These are phyloP conservation scores for Stictocephala bisonia DNA, from an alignment of 2,888 invertebrate genomes.

Conservation along the genomic window DNA sequence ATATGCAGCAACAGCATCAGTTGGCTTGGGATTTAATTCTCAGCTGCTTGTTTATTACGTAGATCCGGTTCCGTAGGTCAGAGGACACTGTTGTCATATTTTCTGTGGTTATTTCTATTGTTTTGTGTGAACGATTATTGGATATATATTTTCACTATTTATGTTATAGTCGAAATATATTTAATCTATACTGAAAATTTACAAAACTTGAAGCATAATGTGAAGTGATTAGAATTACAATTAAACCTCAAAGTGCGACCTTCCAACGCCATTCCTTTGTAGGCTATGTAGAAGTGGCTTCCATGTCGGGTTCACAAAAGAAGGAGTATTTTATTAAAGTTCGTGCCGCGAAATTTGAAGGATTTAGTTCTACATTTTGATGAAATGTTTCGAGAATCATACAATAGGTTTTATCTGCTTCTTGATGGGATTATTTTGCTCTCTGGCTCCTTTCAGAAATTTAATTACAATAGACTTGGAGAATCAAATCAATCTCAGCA, in stretches of 20 bases:
- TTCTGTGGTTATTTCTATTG: background rate
- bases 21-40: background rate
- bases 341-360: slow-evolving; percentile 49
- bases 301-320: slow-evolving; percentile 42
- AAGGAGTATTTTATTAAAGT: slow-evolving; percentile 21
- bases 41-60: slow-evolving; percentile 16
- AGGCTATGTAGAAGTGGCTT: slow-evolving; percentile 51
- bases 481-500: no score
- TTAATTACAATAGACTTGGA: no score
- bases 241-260: slow-evolving; percentile 27
- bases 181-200: no score
- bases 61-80: slow-evolving; percentile 39
- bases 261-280: slow-evolving; percentile 47
- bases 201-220: no score
- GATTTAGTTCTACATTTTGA: slow-evolving; percentile 21
- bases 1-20: no score
- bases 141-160: no score
- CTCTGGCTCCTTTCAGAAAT: no score
- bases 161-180: no score
- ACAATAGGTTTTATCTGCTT: background rate
- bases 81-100: slow-evolving; percentile 49
- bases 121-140: background rate
- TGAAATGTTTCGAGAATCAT: background rate
- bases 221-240: background rate
- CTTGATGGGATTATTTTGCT: no score